A percentile compares a stretch with the other conserved stretches of the same genome.
phyloP scores from a whole-genome alignment of 92 coral and sea anemone genomes.

The Epizoanthus fatuus region DNA sequence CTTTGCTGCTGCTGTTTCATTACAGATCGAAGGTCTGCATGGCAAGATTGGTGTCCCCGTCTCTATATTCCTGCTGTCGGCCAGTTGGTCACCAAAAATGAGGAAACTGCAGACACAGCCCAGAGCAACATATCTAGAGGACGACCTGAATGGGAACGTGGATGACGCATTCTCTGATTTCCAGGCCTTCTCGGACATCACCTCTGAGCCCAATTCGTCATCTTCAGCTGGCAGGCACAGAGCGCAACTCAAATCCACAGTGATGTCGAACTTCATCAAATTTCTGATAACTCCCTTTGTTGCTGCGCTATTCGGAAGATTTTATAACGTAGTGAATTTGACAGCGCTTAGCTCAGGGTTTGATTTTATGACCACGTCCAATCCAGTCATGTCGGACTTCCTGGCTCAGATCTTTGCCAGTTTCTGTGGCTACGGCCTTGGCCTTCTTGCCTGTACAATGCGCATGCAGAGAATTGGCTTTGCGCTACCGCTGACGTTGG shows the following conservation, averaged over 20 bases:
- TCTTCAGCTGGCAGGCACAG: neutral
- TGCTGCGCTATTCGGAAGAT: slow-evolving; percentile 38
- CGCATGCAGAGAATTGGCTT: slow-evolving; percentile 67
- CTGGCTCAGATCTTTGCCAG: slow-evolving; percentile 54
- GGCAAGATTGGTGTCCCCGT: slow-evolving; percentile 47
- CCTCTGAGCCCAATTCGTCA: neutral
- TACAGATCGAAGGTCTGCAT: slow-evolving; percentile 20
- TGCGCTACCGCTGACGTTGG: slow-evolving; percentile 71
- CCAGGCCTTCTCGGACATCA: slow-evolving; percentile 15
- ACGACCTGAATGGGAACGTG: neutral
- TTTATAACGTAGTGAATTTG: slow-evolving; percentile 20
- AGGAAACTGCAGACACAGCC: slow-evolving; percentile 63
- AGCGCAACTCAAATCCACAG: slow-evolving; percentile 53
- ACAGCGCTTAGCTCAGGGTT: slow-evolving; percentile 55
- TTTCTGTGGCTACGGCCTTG: slow-evolving; percentile 61
- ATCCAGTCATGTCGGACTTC: slow-evolving; percentile 62
- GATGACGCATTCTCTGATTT: slow-evolving; percentile 33
- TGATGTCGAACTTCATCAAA: slow-evolving; percentile 54
- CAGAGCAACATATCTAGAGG: neutral
- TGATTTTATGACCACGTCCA: slow-evolving; percentile 42
- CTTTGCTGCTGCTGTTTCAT: neutral
- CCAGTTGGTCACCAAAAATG: slow-evolving; percentile 71
- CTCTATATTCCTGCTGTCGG: slow-evolving; percentile 50
- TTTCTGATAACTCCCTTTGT: slow-evolving; percentile 60
- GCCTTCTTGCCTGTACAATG: slow-evolving; percentile 70